Conservation (phyloP, 2,797 vertebrate species). For the Petrocephalus schoutedeni region DNA sequence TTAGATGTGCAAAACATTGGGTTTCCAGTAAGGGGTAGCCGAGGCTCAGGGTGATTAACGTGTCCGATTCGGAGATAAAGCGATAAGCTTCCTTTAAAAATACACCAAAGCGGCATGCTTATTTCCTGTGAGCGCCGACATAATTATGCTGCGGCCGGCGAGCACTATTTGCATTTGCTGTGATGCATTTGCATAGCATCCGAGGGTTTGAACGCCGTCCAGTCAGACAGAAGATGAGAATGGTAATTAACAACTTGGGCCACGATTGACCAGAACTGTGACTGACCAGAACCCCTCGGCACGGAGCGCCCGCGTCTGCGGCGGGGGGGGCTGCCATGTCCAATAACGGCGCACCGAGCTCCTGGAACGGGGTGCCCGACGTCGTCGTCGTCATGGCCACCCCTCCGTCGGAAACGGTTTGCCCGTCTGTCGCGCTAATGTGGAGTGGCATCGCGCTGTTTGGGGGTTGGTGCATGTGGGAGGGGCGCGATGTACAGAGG, state of each 20-base stretch:
- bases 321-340: background rate
- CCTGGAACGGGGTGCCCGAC: conserved; percentile 7
- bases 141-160: background rate
- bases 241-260: conserved; percentile 3
- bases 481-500: background rate
- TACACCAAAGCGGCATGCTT: background rate
- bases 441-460: background rate
- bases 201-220: conserved; percentile 8
- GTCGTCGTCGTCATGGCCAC: background rate
- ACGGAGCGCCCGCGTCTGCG: background rate
- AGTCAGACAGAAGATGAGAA: conserved; percentile 11
- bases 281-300: background rate
- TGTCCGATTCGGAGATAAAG: background rate
- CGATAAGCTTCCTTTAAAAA: background rate
- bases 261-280: conserved; percentile 15
- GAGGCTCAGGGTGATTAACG: background rate
- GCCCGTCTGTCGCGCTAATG: conserved; percentile 13
- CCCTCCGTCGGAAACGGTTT: background rate
- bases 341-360: background rate
- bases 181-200: conserved; percentile 11
- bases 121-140: background rate
- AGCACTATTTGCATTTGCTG: background rate
- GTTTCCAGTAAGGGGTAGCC: conserved; percentile 67
- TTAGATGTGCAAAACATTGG: conserved; percentile 80
- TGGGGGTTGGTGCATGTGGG: background rate